Evolutionary conservation across 2,797 vertebrate species (phyloP), one percentile per base, ranked within the genome.

Genomic region (Molossus molossus): DNA sequence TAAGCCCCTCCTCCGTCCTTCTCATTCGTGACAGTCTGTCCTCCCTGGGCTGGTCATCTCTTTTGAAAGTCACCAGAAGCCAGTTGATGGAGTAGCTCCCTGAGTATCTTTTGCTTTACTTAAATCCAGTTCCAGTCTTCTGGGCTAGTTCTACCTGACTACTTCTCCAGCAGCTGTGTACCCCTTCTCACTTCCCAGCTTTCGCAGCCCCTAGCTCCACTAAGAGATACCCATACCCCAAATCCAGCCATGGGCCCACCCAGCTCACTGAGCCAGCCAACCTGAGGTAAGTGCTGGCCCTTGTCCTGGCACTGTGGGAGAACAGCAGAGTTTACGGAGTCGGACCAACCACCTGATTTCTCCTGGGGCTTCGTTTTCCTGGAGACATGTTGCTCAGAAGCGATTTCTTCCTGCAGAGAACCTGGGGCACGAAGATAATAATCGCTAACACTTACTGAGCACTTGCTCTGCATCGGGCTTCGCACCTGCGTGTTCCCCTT

Each of bases 341-440:
- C 57, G 72, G 45, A 13, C 20, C 33, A 48, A 33, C 72, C n/a
- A 60, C 76, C 85, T 92, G 20, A 72, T 90, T 90, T 40, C 55
- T 85, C 48, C 50, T 21, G 57, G 62, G 79, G 64, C 62, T 86
- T 80, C n/a, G 15, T 82, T 93, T 93, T 93, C 40, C 83, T 58
- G 17, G 33, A 88, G 67, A 67, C 25, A 6, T 53, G 48, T 18
- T 81, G 23, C 69, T 97, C 25, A 83, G 57, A 76, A 91, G 21
- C 1, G 17, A 50, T 40, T 85, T 53, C 29, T 81, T 95, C 62
- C 72, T 18, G 29, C 29, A 82, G 65, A 77, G 80, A 76, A 70
- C 23, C 55, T 5, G 1, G 53, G 60, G 33, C 86, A 17, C 53
- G 60, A n/a, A n/a, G n/a, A 23, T 40, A 82, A 17, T n/a, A 45